Conservation (phyloP, 2,888 invertebrate species). For the Ennomos fuscantarius region DNA sequence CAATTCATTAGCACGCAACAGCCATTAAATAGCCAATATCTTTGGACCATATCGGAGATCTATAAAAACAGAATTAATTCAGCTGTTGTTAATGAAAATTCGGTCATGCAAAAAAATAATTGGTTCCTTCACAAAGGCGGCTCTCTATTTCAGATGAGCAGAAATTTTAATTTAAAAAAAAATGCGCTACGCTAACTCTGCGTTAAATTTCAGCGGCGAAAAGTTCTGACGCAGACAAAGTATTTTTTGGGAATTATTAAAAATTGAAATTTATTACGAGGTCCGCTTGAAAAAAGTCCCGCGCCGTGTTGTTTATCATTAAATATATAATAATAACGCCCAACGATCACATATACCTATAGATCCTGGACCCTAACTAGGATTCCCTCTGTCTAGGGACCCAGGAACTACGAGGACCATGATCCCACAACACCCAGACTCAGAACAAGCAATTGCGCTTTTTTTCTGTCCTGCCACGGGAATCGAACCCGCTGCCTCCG, state of each 20-base stretch:
- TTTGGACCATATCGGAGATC: constrained; percentile 43
- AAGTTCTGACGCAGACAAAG: constrained; percentile 5
- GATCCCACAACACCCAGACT: no score
- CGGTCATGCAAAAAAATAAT: constrained; percentile 80
- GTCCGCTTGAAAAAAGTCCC: no score
- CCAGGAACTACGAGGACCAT: no score
- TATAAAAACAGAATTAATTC: constrained; percentile 68
- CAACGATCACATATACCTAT: no score
- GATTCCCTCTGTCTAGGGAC: no score
- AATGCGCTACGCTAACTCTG: constrained; percentile 12
- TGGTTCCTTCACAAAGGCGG: constrained; percentile 68
- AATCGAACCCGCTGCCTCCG: no score
- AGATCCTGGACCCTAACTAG: no score
- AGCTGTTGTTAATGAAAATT: constrained; percentile 64
- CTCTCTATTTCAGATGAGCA: constrained; percentile 63
- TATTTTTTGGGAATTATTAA: constrained; percentile 12
- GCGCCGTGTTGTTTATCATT: no score
- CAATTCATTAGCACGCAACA: no score
- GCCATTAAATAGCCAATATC: constrained; percentile 43
- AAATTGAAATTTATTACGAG: not conserved
- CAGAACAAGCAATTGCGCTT: no score
- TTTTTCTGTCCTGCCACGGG: no score
- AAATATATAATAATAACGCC: no score
- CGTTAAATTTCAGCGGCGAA: constrained; percentile 14
- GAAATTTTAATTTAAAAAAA: constrained; percentile 47